Evolutionary conservation across 2,888 invertebrate genomes (phyloP), one percentile per base, ranked within the genome.

Genomic region (Anodontia alba): DNA sequence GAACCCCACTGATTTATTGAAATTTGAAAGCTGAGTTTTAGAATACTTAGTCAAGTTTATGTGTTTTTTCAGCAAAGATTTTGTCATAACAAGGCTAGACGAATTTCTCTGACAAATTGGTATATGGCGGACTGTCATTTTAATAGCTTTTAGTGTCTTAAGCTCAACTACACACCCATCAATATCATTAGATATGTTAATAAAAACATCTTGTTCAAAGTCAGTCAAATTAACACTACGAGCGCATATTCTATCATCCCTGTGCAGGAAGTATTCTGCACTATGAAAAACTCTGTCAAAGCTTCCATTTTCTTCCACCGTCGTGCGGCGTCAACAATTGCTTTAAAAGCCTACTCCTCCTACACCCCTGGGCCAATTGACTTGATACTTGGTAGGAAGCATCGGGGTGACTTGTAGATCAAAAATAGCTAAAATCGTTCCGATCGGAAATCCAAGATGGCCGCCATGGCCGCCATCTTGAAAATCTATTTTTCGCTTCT

Each of bases 21-120:
- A 82, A 26, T 51, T 82, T 8, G 43, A 42, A 15, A 76, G 43
- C 38, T 83, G 42, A 36, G 54, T 31, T 73, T 68, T 66, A 33
- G 68, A 49, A 57, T 77, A 83, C 43, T 29, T 0, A 46, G 79
- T 29, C 36, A 83, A 68, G 51, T 77, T 68, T 3, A 80, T n/a
- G 54, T 83, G 83, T 38, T 83, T 80, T n/a, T 83, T 83, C n/a
- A 83, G 73, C 76, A 66, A 33, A 38, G 73, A 31, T 43, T 66
- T 36, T 20, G 80, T 43, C 3, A 38, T 15, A n/a, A 42, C 42
- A 29, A 83, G 29, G 73, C 66, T 68, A 20, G 26, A 20, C 29
- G 42, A 7, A 23, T 26, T 66, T 12, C 69, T 68, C 12, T 43
- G 78, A 5, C 31, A 43, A n/a, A 78, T 10, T 43, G 67, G 73